Base-by-base conservation (phyloP, 2,888 invertebrate species). In the Resseliella maxima region DNA sequence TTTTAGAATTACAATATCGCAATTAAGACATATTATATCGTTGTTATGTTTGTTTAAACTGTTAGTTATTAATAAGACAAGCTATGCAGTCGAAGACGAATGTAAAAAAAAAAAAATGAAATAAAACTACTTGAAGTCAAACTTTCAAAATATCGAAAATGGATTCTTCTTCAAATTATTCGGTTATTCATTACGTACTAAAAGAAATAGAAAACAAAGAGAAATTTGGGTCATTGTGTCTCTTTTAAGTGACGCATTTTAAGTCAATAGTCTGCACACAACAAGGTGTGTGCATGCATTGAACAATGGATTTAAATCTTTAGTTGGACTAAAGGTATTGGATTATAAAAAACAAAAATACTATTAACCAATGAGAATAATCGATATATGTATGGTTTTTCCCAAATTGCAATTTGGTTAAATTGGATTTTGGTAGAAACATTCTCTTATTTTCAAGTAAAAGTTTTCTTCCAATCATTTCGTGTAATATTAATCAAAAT, bases 221-320 rank as follows among this genome's bases (percentile, higher is more conserved):
- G 72, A 72, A 72, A 72, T 72, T 72, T 72, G 72, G 31, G 72
- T 72, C 72, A 72, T 72, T 72, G 72, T 72, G 72, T 72, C 31
- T 72, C 31, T 31, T 72, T 72, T 12, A 31, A 6, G 31, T 35
- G 31, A 72, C 72, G 31, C 1, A 27, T 72, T 72, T 31, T 6
- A 0, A 59, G 31, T 35, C 72, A 6, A 72, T 15, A 31, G 72
- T 31, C 31, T 72, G 31, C 72, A 72, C 15, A 72, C 59, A n/a
- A n/a, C n/a, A 59, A n/a, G 59, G 59, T 59, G 59, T 59, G 24
- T n/a, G n/a, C n/a, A n/a, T n/a, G n/a, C n/a, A n/a, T n/a, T n/a
- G n/a, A n/a, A n/a, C n/a, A n/a, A n/a, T n/a, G n/a, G n/a, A n/a
- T n/a, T n/a, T n/a, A 5, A 41, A 41, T 41, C 5, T 41, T 41